A percentile compares a stretch with the other conserved stretches of the same genome.
Evolutionary conservation across 2,888 invertebrate genomes (phyloP).

Genomic region (Corbicula japonica): DNA sequence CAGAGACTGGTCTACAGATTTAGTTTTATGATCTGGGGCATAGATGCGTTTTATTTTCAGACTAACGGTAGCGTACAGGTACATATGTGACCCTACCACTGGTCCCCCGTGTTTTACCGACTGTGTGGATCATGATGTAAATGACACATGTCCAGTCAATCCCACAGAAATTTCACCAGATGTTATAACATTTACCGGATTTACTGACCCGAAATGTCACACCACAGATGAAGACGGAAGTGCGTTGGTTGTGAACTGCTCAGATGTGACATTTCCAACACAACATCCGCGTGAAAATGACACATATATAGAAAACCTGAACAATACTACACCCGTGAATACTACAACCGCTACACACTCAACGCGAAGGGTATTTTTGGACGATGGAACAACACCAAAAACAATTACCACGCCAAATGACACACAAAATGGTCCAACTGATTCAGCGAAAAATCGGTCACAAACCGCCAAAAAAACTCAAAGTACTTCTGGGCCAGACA

Average conservation of each 20-base stretch:
- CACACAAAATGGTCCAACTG: neutral
- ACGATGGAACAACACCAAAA: neutral
- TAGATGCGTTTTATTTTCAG: conserved; percentile 25
- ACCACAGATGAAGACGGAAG: conserved; percentile 18
- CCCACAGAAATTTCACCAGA: conserved; percentile 15
- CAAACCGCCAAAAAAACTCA: conserved; percentile 1
- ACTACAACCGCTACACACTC: conserved; percentile 8
- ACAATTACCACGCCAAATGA: neutral
- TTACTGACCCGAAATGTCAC: conserved; percentile 14
- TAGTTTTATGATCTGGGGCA: neutral
- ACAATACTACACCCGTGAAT: neutral
- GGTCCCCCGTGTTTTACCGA: conserved; percentile 49
- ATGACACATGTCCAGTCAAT: conserved; percentile 44
- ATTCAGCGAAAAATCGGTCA: too few species aligned
- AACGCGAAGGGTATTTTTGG: conserved; percentile 1
- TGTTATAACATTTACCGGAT: conserved; percentile 36
- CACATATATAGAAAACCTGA: too few species aligned
- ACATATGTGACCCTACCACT: conserved; percentile 29
- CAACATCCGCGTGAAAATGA: too few species aligned
- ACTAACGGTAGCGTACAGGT: conserved; percentile 45
- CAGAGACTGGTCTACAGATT: neutral
- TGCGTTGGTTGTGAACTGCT: neutral
- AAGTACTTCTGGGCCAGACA: neutral
- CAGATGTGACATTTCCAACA: neutral
- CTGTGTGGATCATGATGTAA: conserved; percentile 43